Evolutionary conservation across 2,113 vertebrate species (phyloP).

Genomic region (Smithornis capensis): DNA sequence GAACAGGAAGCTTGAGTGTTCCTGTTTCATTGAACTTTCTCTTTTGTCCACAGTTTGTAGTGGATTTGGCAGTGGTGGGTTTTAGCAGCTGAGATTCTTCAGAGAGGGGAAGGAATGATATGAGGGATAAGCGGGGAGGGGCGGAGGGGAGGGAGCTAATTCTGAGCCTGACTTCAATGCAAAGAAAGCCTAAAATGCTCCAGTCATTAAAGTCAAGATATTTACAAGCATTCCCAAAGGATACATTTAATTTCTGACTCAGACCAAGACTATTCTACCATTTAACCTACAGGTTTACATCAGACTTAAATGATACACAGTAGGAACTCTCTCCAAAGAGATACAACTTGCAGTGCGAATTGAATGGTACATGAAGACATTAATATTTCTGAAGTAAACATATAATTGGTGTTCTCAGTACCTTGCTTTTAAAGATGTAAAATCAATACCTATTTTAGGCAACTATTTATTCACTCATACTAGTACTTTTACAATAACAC

Average conservation of each 20-base stretch:
- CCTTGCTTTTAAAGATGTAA: conserved; percentile 29
- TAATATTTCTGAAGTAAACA: neutral
- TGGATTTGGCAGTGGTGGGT: neutral
- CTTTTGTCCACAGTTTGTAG: neutral
- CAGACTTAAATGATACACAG: neutral
- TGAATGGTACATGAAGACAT: neutral
- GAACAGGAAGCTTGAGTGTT: neutral
- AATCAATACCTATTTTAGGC: neutral
- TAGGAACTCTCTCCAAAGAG: neutral
- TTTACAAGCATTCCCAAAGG: neutral
- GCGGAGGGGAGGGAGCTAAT: neutral
- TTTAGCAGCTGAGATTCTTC: neutral
- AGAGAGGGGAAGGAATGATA: neutral
- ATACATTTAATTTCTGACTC: neutral
- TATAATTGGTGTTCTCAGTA: neutral
- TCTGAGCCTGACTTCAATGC: neutral
- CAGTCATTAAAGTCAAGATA: neutral
- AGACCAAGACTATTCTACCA: neutral
- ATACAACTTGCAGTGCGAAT: neutral
- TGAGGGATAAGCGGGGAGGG: neutral
- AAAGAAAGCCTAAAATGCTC: neutral
- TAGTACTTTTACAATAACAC: neutral
- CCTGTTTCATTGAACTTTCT: neutral
- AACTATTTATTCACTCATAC: neutral
- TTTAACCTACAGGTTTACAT: neutral